These are phyloP conservation scores for Monomorium pharaonis DNA, from an alignment of 1,140 invertebrate species.

Conservation along the genomic window DNA sequence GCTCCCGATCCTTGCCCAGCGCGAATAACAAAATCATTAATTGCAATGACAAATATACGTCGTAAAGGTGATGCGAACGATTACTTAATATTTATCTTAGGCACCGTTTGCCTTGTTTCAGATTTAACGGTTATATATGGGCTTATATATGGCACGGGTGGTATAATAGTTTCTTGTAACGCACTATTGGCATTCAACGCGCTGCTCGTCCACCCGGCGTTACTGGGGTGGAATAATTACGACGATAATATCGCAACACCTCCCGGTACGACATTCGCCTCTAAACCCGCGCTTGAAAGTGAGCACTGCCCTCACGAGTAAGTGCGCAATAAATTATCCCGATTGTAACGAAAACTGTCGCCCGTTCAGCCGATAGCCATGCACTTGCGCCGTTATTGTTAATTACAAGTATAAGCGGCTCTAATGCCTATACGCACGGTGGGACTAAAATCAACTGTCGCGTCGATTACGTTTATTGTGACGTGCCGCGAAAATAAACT, in stretches of 20 bases:
- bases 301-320: not conserved
- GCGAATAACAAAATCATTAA: not conserved
- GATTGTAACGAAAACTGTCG: slow-evolving; percentile 15
- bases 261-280: slow-evolving; percentile 5
- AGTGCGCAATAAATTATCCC: slow-evolving; percentile 14
- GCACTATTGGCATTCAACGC: slow-evolving; percentile 24
- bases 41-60: not conserved
- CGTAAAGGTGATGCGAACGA: not conserved
- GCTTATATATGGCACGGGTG: not conserved
- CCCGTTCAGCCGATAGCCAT: too few relatives aligned
- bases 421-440: not conserved
- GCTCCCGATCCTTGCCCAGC: not conserved
- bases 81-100: not conserved
- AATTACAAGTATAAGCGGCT: slow-evolving; percentile 6
- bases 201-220: not conserved
- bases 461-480: not conserved
- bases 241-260: slow-evolving; percentile 30
- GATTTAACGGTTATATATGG: not conserved
- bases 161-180: slow-evolving; percentile 12
- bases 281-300: not conserved
- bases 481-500: slow-evolving; percentile 5
- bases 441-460: not conserved
- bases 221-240: slow-evolving; percentile 50
- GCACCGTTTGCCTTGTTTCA: not conserved
- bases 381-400: slow-evolving; percentile 6